Evolutionary conservation across 2,113 vertebrate genomes (phyloP), one percentile per base, ranked within the genome.

Genomic region (Strix aluco): DNA sequence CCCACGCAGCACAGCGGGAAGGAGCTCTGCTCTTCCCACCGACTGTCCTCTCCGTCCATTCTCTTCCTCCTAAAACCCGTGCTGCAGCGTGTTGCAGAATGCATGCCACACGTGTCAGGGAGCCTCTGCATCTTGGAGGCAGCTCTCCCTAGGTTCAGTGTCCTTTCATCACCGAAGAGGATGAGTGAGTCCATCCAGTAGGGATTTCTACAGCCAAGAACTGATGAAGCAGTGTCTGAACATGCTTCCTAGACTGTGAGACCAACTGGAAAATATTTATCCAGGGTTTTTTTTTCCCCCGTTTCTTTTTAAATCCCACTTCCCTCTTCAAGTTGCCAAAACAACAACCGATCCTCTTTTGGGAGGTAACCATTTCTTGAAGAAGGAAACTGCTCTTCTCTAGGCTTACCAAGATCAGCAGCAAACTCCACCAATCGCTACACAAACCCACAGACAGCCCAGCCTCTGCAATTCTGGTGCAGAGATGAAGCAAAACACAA

Each of bases 181-280:
- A 71, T 8, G 38, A 70, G 32, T 10, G 47, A 74, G 29, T 7
- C 36, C 40, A n/a, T 32, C 57, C 86, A 83, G 75, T 2, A 86
- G 22, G 30, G 55, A 51, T 55, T 87, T 49, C 52, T 52, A 55
- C 52, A 75, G 89, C 83, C 88, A 87, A 86, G 70, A 92, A 18
- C 27, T 0, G 23, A 91, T 81, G 91, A 92, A 95, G 77, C 93
- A 80, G 73, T 44, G 91, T 92, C 94, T 94, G 91, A 91, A 75
- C 81, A 87, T 4, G 78, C 61, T 71, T 91, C 57, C 70, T 47
- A 71, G 83, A 71, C 89, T 67, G 69, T 84, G 72, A 95, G 70
- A 91, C 81, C 73, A 44, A 79, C 44, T 94, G 94, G 86, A 97
- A 96, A 94, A 67, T 81, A 94, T 88, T 95, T 59, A 87, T 9